Percentiles rank a stretch among this genome's conserved stretches.
Conservation (phyloP, 2,888 invertebrate genomes). For the Machimus atricapillus region DNA sequence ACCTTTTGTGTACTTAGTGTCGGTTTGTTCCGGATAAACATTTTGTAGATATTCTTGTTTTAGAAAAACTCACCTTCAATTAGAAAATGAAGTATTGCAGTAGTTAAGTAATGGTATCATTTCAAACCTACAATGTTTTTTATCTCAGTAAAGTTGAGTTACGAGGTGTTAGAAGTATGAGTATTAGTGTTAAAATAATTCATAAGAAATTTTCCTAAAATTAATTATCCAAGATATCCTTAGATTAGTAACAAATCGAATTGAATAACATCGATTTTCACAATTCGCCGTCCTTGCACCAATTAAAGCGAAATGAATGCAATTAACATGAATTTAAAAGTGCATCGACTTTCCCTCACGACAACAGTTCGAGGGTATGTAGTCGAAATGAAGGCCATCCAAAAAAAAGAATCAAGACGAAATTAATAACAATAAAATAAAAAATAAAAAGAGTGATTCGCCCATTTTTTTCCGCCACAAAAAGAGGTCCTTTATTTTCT, state of each 20-base stretch:
- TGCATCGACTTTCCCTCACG: slow-evolving; percentile 24
- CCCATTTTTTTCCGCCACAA: background rate
- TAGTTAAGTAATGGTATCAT: no score
- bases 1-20: no score
- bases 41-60: no score
- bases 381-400: background rate
- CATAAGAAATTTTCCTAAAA: no score
- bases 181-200: no score
- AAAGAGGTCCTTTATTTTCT: background rate
- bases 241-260: background rate
- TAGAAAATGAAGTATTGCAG: no score
- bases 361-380: background rate
- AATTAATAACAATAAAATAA: slow-evolving; percentile 25
- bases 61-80: no score
- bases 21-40: no score
- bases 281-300: background rate
- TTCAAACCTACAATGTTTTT: no score
- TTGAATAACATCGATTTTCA: background rate
- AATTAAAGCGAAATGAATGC: background rate
- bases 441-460: background rate
- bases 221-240: no score
- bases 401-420: background rate
- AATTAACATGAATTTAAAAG: slow-evolving; percentile 32
- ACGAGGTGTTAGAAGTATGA: no score
- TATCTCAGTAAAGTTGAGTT: no score